These are phyloP conservation scores for Diceros bicornis DNA, from an alignment of 2,797 vertebrate species.

Conservation along the genomic window DNA sequence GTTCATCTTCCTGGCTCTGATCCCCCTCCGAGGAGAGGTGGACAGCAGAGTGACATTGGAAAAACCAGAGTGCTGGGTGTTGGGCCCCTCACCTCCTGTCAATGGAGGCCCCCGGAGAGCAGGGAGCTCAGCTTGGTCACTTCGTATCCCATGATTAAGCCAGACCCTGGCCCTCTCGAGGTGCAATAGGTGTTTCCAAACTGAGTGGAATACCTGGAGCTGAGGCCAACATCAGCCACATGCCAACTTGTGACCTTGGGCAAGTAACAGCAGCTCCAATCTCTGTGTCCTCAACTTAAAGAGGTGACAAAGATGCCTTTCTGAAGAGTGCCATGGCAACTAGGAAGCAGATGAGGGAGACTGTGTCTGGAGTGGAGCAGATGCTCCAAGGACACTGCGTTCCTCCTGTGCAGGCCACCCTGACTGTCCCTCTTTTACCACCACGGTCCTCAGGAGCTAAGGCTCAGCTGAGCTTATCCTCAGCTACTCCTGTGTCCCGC, in stretches of 20 bases:
- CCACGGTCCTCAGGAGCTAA: background rate
- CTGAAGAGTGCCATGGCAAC: background rate
- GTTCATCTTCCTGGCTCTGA: background rate
- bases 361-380: too few relatives aligned
- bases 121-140: background rate
- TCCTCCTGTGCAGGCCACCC: background rate
- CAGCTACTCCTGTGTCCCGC: background rate
- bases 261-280: too few relatives aligned
- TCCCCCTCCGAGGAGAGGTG: too few relatives aligned
- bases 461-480: background rate
- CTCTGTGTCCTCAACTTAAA: background rate
- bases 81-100: background rate
- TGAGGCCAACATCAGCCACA: background rate
- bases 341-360: background rate
- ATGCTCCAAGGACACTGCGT: rapidly evolving
- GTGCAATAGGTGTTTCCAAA: background rate
- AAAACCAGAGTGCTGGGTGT: background rate
- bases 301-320: background rate
- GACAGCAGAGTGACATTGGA: background rate
- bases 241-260: background rate
- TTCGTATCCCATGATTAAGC: rapidly evolving
- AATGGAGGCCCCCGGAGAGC: rapidly evolving
- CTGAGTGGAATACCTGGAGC: background rate
- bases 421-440: too few relatives aligned
- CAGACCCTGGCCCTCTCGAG: rapidly evolving